Evolutionary conservation across 2,113 vertebrate genomes (phyloP), one percentile per base, ranked within the genome.

Genomic region (Carassius auratus): DNA sequence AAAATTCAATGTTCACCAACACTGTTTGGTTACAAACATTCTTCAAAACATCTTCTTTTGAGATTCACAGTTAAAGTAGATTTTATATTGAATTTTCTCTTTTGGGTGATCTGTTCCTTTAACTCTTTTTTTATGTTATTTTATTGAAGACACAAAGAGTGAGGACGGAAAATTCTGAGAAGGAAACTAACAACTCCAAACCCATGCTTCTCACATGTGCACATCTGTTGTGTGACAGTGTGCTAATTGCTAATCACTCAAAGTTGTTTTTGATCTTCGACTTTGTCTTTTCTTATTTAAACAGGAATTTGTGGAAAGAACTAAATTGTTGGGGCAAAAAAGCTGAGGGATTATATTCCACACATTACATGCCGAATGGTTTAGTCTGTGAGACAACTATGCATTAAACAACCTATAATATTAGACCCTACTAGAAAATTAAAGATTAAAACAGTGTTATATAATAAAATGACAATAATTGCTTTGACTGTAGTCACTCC

Each of bases 391-490:
- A 17, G 23, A 62, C 59, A 64, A 64, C 21, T 1, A 15, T 30
- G 78, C 38, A 80, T 26, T 80, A 26, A 48, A 64, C n/a, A 26
- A 62, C 17, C n/a, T 74, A n/a, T 23, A 8, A 75, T 48, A 19
- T 80, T 48, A 64, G 38, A 64, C 78, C 59, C 8, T 42, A 52
- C 50, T 42, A 8, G 38, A 62, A 42, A 7, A 42, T 42, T 8
- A 42, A n/a, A 64, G 21, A 80, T 80, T 48, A 26, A 23, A 26
- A 62, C 14, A 3, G 36, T 64, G 8, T 80, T 10, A 26, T 10
- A 26, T n/a, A n/a, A 6, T 59, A 45, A 73, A 80, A 74, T 81
- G 48, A 82, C 83, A 87, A 86, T 90, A 93, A 93, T 88, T 93
- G 85, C 90, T 80, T 6, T 69, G 87, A 88, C 86, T 88, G 87